Conservation (phyloP, 2,888 invertebrate genomes). For the Sarcophaga rosellei region DNA sequence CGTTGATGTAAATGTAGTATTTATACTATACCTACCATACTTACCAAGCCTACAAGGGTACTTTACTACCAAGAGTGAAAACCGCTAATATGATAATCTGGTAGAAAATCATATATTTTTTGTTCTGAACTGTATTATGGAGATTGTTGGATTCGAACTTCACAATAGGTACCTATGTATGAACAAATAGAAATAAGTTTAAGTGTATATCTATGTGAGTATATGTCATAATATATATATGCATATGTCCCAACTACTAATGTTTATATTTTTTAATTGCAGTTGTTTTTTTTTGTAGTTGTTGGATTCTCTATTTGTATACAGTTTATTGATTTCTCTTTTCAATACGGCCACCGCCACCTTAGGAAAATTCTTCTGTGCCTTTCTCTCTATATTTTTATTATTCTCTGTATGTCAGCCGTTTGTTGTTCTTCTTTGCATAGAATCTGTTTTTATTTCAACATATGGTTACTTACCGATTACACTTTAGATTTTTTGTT, state of each 20-base stretch:
- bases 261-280: constrained; percentile 65
- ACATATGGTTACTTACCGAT: constrained; percentile 48
- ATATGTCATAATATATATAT: background rate
- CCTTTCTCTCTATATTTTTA: background rate
- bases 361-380: background rate
- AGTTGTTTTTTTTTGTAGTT: constrained; percentile 31
- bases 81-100: no score
- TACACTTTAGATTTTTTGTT: constrained; percentile 40
- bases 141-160: no score
- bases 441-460: constrained; percentile 31
- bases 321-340: constrained; percentile 52
- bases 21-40: no score
- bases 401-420: background rate
- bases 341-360: constrained; percentile 10
- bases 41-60: no score
- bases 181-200: no score
- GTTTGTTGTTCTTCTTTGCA: constrained; percentile 1
- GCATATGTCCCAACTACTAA: background rate
- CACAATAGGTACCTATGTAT: no score
- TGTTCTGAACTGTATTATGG: no score
- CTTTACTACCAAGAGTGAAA: no score
- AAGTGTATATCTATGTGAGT: constrained; percentile 3
- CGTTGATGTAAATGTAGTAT: no score
- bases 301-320: constrained; percentile 34
- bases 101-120: no score